Base-by-base conservation (phyloP, 2,113 vertebrate genomes). In the Zosterops lateralis region DNA sequence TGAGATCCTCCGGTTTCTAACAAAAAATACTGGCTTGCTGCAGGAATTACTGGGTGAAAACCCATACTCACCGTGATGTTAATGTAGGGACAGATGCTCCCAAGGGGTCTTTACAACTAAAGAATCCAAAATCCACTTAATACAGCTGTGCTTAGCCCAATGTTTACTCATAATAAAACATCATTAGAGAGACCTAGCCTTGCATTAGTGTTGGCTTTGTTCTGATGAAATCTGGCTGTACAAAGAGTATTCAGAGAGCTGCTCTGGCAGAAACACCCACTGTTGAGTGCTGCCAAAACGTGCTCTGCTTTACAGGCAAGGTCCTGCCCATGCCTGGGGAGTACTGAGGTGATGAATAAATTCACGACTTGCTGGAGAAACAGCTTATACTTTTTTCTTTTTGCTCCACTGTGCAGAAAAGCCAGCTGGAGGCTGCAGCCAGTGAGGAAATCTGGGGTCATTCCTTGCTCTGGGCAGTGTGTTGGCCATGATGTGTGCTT, bases 81-180 rank as follows among this genome's bases (percentile, higher is more conserved):
- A 61, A 80, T 7, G 56, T 7, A 90, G 21, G 76, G 93, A 92
- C 54, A 88, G 79, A 86, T 93, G 67, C 47, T 95, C 81, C 70
- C 60, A 57, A 26, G n/a, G 25, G 60, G 42, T 93, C 60, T 77
- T 89, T 54, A 47, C 56, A 47, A 24, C 14, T 32, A 58, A 92
- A 57, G 72, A 85, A 62, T 48, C 7, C 77, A 90, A 94, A 96
- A 89, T 90, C 88, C 53, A 21, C 64, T 92, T 93, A 93, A 88
- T 93, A 54, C 14, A 0, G 36, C 44, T 81, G 53, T 68, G 73
- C 89, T 95, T 91, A 91, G 54, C 54, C 40, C 67, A 76, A 7
- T 91, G 82, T 93, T 96, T 93, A 90, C 90, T 93, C 42, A 68
- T 85, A 95, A 96, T 93, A 93, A 94, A 91, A 88, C 34, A 87